phyloP scores from a whole-genome alignment of 1,140 invertebrate species.

The Drosophila kohkoa region DNA sequence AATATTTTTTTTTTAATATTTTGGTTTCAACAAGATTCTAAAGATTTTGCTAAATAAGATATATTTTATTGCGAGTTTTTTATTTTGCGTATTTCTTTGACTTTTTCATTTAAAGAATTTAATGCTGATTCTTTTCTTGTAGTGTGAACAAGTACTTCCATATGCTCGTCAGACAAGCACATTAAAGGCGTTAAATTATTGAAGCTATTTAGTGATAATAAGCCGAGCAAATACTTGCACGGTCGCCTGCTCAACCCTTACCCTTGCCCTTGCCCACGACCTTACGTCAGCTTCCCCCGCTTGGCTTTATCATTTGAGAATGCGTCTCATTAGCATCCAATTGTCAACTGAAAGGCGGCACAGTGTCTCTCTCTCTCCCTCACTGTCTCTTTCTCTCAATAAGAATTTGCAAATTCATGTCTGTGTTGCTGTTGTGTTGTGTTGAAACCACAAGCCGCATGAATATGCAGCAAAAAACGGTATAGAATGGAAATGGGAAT shows the following conservation, averaged over 20 bases:
- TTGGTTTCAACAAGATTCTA: too few relatives aligned
- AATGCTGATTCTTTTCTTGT: neutral
- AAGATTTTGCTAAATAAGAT: too few relatives aligned
- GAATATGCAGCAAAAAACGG: slow-evolving; percentile 44
- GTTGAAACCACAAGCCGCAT: slow-evolving; percentile 39
- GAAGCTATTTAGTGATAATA: slow-evolving; percentile 46
- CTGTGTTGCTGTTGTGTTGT: slow-evolving; percentile 4
- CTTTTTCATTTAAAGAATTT: neutral
- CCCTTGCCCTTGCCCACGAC: neutral
- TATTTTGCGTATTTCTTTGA: neutral
- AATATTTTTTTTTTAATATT: too few relatives aligned
- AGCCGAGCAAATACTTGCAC: slow-evolving; percentile 38
- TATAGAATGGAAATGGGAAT: slow-evolving; percentile 33
- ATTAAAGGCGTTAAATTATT: slow-evolving; percentile 30
- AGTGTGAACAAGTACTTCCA: neutral
- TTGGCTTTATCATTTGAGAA: neutral
- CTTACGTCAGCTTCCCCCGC: neutral
- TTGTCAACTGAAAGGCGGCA: slow-evolving; percentile 36
- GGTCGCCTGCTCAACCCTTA: neutral
- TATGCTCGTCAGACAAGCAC: neutral
- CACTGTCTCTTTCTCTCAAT: neutral
- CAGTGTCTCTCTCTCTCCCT: neutral
- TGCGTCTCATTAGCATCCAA: slow-evolving; percentile 57
- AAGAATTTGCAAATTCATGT: slow-evolving; percentile 35
- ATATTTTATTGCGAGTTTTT: neutral